These are phyloP conservation scores for Rotaria macrura DNA, from an alignment of 2,888 invertebrate genomes.

Conservation along the genomic window DNA sequence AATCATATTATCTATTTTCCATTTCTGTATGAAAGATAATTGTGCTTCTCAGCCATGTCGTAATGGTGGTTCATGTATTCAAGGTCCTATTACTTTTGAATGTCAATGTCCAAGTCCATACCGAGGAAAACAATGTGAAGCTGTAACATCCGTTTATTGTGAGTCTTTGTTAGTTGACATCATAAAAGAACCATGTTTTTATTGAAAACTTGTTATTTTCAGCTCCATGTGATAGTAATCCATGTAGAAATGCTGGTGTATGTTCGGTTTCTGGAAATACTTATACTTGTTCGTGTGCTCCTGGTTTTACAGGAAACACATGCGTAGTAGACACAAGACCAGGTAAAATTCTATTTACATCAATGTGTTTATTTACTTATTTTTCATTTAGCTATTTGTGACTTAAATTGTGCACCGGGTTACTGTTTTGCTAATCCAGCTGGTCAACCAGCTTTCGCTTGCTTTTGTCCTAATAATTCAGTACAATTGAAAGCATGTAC, in stretches of 20 bases:
- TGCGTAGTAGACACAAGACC: neutral
- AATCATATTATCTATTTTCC: neutral
- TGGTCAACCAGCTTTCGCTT: neutral
- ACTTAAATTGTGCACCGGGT: neutral
- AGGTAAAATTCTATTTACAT: neutral
- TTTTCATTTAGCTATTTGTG: neutral
- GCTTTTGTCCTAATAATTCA: neutral
- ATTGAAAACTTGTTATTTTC: neutral
- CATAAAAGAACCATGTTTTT: neutral
- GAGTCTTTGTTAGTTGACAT: neutral
- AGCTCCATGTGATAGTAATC: neutral
- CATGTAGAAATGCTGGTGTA: neutral
- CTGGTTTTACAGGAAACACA: constrained; percentile 19
- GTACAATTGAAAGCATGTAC: neutral
- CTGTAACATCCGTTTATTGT: neutral
- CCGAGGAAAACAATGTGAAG: neutral
- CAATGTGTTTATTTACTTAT: neutral
- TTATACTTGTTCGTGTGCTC: constrained; percentile 28
- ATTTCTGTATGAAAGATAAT: neutral
- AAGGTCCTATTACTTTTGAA: neutral
- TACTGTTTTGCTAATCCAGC: constrained; percentile 15
- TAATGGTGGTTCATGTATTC: constrained; percentile 23
- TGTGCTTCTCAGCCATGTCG: constrained; percentile 24
- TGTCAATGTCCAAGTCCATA: neutral
- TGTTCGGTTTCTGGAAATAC: neutral